phyloP scores from a whole-genome alignment of 2,797 vertebrate species.

The Megalops cyprinoides region DNA sequence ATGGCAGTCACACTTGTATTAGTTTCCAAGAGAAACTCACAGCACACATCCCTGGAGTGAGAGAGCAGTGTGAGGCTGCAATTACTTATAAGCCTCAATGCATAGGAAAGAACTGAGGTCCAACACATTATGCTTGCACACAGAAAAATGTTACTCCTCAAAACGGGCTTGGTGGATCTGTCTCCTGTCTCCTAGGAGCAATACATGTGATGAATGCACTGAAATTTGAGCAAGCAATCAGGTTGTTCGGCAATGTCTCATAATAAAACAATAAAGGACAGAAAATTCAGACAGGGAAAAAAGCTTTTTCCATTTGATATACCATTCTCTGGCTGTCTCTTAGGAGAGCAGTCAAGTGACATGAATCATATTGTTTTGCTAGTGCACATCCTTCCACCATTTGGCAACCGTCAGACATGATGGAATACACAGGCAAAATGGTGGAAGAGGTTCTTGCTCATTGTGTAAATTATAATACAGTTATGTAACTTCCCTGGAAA shows the following conservation, averaged over 20 bases:
- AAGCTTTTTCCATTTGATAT: not conserved
- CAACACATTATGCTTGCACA: constrained; percentile 15
- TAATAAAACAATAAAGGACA: constrained; percentile 16
- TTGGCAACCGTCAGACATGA: constrained; percentile 9
- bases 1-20: constrained; percentile 1
- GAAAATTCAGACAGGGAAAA: not conserved
- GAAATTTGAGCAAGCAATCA: constrained; percentile 12
- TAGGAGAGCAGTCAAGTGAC: constrained; percentile 1
- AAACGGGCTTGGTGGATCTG: not conserved
- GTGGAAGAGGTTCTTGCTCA: not conserved
- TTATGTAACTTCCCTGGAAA: not conserved
- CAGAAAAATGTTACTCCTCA: constrained; percentile 15
- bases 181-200: not conserved
- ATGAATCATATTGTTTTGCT: constrained; percentile 3
- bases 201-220: not conserved
- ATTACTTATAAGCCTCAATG: constrained; percentile 17
- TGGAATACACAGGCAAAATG: not conserved
- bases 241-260: not conserved
- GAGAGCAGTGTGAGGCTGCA: not conserved
- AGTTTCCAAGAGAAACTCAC: not conserved
- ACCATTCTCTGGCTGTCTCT: not conserved
- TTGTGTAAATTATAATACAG: not conserved
- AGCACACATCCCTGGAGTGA: not conserved
- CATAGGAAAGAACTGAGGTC: not conserved
- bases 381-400: constrained; percentile 2